Evolutionary conservation across 23 tunicate genomes (phyloP).

Genomic region (Aplidium turbinatum): DNA sequence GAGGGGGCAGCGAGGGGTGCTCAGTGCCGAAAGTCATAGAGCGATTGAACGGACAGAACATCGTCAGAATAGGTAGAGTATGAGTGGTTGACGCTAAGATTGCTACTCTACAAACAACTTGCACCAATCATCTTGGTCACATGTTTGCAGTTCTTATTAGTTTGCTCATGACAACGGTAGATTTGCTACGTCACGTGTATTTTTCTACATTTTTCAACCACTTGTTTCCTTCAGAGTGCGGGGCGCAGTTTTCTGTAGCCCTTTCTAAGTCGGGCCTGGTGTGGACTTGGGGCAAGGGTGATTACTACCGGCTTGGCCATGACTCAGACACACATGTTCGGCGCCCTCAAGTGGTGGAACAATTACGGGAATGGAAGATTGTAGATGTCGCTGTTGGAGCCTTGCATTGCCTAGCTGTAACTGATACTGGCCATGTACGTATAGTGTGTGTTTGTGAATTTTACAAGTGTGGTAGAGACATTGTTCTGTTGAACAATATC

Average conservation of each 20-base stretch:
- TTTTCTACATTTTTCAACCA: no score
- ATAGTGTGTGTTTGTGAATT: neutral
- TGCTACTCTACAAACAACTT: no score
- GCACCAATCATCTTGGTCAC: no score
- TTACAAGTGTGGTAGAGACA: no score
- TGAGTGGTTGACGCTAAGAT: no score
- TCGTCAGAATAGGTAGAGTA: constrained; percentile 63
- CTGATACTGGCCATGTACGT: constrained; percentile 62
- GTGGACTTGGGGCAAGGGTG: constrained; percentile 98
- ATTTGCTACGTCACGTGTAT: no score
- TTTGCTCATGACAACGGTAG: no score
- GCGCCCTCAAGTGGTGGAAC: constrained; percentile 69
- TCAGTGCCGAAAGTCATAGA: constrained; percentile 66
- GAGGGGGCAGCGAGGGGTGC: constrained; percentile 91
- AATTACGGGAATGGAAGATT: constrained; percentile 46
- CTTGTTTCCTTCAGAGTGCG: constrained; percentile 59
- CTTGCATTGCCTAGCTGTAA: constrained; percentile 80
- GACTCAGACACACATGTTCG: constrained; percentile 77
- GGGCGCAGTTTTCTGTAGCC: constrained; percentile 89
- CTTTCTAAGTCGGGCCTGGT: constrained; percentile 58
- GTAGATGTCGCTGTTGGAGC: constrained; percentile 91
- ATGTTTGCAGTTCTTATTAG: no score
- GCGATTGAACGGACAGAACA: constrained; percentile 51
- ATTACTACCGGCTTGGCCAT: constrained; percentile 89
- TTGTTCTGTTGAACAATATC: no score